These are phyloP conservation scores for Mantis religiosa DNA, from an alignment of 2,888 invertebrate species.

Conservation along the genomic window DNA sequence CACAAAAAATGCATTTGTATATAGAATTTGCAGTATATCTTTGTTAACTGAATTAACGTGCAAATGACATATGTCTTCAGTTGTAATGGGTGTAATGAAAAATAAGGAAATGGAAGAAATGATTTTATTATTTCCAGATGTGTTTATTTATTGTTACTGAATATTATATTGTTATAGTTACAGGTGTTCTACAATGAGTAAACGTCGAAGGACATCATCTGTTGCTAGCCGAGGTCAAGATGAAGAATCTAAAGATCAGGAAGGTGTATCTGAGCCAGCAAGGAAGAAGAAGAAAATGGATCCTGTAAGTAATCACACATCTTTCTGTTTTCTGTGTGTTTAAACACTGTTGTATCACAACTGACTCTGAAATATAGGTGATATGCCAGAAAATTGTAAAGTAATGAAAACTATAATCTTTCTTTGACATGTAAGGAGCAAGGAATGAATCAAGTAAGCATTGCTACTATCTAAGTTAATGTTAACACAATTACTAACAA, in stretches of 20 bases:
- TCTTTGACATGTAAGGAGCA: background rate
- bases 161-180: too few relatives aligned
- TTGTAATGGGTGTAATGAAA: too few relatives aligned
- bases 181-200: constrained; percentile 55
- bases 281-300: constrained; percentile 69
- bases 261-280: constrained; percentile 45
- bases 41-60: too few relatives aligned
- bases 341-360: background rate
- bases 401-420: background rate
- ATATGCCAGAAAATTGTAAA: background rate
- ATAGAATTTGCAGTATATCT: too few relatives aligned
- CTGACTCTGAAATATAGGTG: too few relatives aligned
- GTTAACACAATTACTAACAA: too few relatives aligned
- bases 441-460: background rate
- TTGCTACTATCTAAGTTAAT: background rate
- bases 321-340: background rate
- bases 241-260: constrained; percentile 68
- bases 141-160: too few relatives aligned
- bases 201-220: constrained; percentile 78
- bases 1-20: too few relatives aligned
- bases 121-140: too few relatives aligned
- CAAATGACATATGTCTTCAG: too few relatives aligned
- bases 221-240: constrained; percentile 71
- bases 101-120: too few relatives aligned
- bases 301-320: constrained; percentile 56